Evolutionary conservation across 2,888 invertebrate species (phyloP).

Genomic region (Apamea monoglypha): DNA sequence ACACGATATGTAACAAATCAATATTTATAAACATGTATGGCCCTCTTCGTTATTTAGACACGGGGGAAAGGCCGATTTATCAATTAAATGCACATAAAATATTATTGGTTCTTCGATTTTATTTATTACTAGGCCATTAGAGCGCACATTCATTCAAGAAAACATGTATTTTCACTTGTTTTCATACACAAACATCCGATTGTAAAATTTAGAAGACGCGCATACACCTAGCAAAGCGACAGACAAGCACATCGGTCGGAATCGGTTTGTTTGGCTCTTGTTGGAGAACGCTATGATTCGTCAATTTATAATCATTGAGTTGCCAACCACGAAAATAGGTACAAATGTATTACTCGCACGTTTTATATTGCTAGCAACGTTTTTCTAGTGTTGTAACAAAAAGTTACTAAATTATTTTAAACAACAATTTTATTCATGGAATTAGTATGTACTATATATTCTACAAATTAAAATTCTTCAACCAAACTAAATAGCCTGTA

Average conservation of each 20-base stretch:
- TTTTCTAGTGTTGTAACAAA: conserved; percentile 36
- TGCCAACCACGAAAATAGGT: conserved; percentile 57
- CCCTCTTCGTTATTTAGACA: conserved; percentile 78
- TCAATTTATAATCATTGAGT: conserved; percentile 66
- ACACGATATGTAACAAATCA: conserved; percentile 83
- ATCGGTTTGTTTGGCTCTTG: conserved; percentile 78
- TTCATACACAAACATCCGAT: conserved; percentile 84
- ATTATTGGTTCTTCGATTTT: conserved; percentile 48
- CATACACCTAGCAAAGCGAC: conserved; percentile 68
- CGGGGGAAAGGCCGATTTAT: conserved; percentile 68
- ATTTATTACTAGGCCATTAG: conserved; percentile 38
- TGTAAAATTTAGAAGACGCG: conserved; percentile 67
- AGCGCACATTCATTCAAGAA: conserved; percentile 76
- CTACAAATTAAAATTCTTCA: not conserved
- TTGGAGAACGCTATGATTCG: conserved; percentile 69
- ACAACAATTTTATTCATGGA: not conserved
- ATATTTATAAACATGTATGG: conserved; percentile 89
- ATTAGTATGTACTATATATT: not conserved
- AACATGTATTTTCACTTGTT: conserved; percentile 72
- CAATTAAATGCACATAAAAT: conserved; percentile 69
- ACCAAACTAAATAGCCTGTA: not conserved
- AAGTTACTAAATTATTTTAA: conserved; percentile 33
- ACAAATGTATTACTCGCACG: fast-evolving
- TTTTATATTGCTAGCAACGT: conserved; percentile 29
- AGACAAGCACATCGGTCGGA: conserved; percentile 76